Conservation (phyloP, 2,113 vertebrate genomes). For the Neogobius melanostomus region DNA sequence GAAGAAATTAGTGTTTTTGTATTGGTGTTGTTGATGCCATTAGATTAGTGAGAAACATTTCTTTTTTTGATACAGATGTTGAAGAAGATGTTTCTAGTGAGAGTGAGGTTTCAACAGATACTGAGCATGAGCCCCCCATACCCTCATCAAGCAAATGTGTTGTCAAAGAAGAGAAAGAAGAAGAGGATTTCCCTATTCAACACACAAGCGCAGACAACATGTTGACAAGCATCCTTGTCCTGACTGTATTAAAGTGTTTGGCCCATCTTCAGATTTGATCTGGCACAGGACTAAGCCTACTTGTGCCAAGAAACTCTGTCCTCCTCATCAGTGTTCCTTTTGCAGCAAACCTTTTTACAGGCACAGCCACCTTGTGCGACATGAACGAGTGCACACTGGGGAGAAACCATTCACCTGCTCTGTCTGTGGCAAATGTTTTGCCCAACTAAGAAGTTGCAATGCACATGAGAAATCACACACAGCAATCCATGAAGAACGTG, state of each 20-base stretch:
- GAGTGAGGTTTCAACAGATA: constrained; percentile 3
- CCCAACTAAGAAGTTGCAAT: constrained; percentile 63
- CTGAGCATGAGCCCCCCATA: constrained; percentile 13
- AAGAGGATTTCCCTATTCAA: constrained; percentile 51
- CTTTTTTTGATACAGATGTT: neutral
- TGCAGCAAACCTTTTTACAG: constrained; percentile 59
- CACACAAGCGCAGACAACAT: constrained; percentile 52
- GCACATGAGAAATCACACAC: constrained; percentile 62
- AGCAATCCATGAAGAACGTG: constrained; percentile 41
- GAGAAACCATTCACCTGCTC: constrained; percentile 68
- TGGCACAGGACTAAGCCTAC: constrained; percentile 48
- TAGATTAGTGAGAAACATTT: neutral
- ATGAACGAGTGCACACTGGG: constrained; percentile 66
- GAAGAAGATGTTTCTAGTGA: constrained; percentile 30
- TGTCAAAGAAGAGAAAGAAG: constrained; percentile 37
- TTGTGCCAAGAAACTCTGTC: constrained; percentile 55
- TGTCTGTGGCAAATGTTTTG: constrained; percentile 61
- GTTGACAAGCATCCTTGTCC: constrained; percentile 65
- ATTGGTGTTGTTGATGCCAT: neutral
- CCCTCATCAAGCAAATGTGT: constrained; percentile 35
- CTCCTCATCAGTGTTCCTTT: constrained; percentile 60
- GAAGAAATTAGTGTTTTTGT: neutral
- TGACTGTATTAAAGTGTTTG: constrained; percentile 65
- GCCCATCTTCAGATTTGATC: constrained; percentile 58
- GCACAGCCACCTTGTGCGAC: constrained; percentile 62